phyloP scores from a whole-genome alignment of 2,797 vertebrate genomes.

The Tolypeutes matacus region DNA sequence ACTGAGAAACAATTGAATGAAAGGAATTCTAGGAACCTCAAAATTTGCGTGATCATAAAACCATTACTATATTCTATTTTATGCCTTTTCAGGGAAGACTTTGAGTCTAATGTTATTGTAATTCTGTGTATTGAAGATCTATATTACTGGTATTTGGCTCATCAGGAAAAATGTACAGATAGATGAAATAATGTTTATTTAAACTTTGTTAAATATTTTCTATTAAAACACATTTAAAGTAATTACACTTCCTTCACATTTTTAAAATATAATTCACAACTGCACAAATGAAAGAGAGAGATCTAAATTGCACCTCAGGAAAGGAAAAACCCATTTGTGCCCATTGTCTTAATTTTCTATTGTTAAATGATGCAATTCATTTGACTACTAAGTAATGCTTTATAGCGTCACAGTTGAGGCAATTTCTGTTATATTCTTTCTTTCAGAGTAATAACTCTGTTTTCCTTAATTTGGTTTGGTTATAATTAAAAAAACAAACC shows the following conservation, averaged over 20 bases:
- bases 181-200: conserved; percentile 6
- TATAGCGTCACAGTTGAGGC: conserved; percentile 62
- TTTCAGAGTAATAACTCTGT: conserved; percentile 64
- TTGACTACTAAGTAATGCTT: conserved; percentile 73
- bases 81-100: not conserved
- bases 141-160: not conserved
- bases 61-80: not conserved
- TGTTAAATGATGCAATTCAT: conserved; percentile 70
- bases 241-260: conserved; percentile 40
- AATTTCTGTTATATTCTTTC: conserved; percentile 66
- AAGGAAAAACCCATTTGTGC: conserved; percentile 28
- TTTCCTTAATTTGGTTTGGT: conserved; percentile 78
- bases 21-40: not conserved
- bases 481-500: conserved; percentile 77
- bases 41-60: not conserved
- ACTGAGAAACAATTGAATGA: not conserved
- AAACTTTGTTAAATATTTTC: not conserved
- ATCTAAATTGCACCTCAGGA: conserved; percentile 38
- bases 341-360: conserved; percentile 66
- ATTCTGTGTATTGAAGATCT: not conserved
- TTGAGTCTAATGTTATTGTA: not conserved
- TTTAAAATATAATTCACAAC: conserved; percentile 45
- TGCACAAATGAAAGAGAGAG: conserved; percentile 20
- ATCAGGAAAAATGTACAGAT: not conserved
- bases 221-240: conserved; percentile 27